Evolutionary conservation across 2,888 invertebrate genomes (phyloP).

Genomic region (Crepidodera aurea): DNA sequence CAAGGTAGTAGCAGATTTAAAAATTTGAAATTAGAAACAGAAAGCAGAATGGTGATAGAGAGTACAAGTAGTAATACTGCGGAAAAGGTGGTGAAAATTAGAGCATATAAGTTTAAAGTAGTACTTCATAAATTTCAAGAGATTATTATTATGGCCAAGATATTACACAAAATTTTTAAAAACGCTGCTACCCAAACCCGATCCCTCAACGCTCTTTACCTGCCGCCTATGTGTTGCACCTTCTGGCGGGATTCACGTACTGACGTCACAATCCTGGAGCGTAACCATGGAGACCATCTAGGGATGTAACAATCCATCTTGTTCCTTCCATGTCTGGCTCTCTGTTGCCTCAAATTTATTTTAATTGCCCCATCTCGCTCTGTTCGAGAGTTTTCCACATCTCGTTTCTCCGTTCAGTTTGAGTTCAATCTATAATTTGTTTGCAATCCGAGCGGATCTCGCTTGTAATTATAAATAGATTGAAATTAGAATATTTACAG

Average conservation of each 20-base stretch:
- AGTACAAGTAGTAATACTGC: no score
- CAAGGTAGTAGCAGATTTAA: no score
- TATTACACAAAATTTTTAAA: no score
- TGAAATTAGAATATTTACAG: slow-evolving; percentile 52
- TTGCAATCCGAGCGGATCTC: slow-evolving; percentile 46
- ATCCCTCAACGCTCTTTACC: no score
- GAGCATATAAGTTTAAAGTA: no score
- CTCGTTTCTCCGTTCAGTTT: slow-evolving; percentile 37
- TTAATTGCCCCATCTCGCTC: slow-evolving; percentile 47
- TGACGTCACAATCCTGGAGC: slow-evolving; percentile 57
- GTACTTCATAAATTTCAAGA: no score
- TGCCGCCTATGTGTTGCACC: slow-evolving; percentile 41
- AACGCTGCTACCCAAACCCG: no score
- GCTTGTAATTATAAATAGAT: slow-evolving; percentile 50
- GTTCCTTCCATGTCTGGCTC: slow-evolving; percentile 53
- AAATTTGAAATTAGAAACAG: no score
- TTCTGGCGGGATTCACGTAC: slow-evolving; percentile 51
- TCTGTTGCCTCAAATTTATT: slow-evolving; percentile 56
- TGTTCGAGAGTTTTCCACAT: slow-evolving; percentile 30
- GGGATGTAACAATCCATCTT: slow-evolving; percentile 59
- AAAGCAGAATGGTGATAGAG: no score
- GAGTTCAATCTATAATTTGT: slow-evolving; percentile 57
- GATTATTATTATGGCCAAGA: no score
- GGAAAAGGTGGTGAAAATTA: no score
- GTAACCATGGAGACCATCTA: slow-evolving; percentile 59